Percentiles rank a stretch among this genome's conserved stretches.
Evolutionary conservation across 2,113 vertebrate genomes (phyloP).

Genomic region (Polypterus senegalus): DNA sequence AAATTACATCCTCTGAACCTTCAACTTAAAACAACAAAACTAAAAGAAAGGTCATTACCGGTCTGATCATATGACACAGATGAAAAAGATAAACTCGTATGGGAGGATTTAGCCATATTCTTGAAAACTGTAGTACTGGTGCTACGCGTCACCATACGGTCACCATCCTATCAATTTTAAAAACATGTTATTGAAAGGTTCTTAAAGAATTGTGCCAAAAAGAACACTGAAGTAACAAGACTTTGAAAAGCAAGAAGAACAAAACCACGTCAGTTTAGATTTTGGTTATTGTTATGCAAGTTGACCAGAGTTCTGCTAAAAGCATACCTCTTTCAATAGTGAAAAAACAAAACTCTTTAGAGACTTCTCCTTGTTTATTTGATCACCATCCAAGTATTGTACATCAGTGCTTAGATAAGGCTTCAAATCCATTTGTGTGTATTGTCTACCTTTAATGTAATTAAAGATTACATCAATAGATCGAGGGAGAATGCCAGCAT

Average conservation of each 20-base stretch:
- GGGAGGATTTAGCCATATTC: neutral
- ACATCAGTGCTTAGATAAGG: slow-evolving; percentile 57
- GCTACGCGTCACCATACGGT: too few relatives aligned
- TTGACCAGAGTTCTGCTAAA: too few relatives aligned
- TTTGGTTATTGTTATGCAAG: too few relatives aligned
- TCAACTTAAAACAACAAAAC: neutral
- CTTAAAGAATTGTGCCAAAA: too few relatives aligned
- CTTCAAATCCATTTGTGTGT: slow-evolving; percentile 65
- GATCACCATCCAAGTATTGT: slow-evolving; percentile 51
- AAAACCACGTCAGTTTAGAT: too few relatives aligned
- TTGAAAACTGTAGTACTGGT: too few relatives aligned
- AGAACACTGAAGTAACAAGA: too few relatives aligned
- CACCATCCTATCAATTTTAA: too few relatives aligned
- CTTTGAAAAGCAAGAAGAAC: too few relatives aligned
- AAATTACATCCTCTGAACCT: neutral
- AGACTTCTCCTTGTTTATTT: slow-evolving; percentile 58
- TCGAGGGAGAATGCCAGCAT: slow-evolving; percentile 67
- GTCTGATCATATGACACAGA: slow-evolving; percentile 26
- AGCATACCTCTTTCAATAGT: slow-evolving; percentile 57
- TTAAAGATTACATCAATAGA: slow-evolving; percentile 60
- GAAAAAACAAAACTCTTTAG: slow-evolving; percentile 53
- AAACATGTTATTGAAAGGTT: too few relatives aligned
- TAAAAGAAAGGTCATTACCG: slow-evolving; percentile 24
- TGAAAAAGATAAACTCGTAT: slow-evolving; percentile 21
- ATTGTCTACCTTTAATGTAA: slow-evolving; percentile 47